Conservation (phyloP, 2,797 vertebrate species). For the Sebastes wilsoni region DNA sequence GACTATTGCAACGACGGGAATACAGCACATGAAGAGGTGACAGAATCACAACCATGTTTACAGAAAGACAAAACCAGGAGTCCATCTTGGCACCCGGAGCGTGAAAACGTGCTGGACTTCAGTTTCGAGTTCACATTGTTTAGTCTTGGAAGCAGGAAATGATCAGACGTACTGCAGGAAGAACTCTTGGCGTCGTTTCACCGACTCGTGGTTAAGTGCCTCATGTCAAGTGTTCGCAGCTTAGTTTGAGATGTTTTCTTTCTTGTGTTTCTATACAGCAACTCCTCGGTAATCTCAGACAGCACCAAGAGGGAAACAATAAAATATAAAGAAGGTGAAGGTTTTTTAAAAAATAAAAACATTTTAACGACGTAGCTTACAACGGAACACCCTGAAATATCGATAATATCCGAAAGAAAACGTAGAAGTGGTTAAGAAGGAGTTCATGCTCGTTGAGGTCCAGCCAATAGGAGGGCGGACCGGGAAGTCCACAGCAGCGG, state of each 20-base stretch:
- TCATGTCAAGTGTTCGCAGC: background rate
- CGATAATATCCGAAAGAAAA: constrained; percentile 41
- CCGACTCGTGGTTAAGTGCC: constrained; percentile 23
- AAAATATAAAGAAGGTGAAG: constrained; percentile 9
- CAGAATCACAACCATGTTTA: background rate
- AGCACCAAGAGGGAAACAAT: constrained; percentile 44
- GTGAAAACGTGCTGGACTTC: constrained; percentile 31
- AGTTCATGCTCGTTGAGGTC: constrained; percentile 76
- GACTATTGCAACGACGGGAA: constrained; percentile 15
- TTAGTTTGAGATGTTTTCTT: background rate
- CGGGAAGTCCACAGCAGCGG: constrained; percentile 35
- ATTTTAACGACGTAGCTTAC: constrained; percentile 1
- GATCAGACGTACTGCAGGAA: constrained; percentile 25
- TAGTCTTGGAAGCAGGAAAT: constrained; percentile 52
- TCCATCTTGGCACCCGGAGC: background rate
- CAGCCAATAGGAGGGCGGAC: constrained; percentile 56
- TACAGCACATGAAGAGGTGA: constrained; percentile 31
- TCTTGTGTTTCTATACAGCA: background rate
- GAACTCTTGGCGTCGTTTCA: constrained; percentile 5
- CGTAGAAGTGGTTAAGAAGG: constrained; percentile 48
- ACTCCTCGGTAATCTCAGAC: constrained; percentile 42
- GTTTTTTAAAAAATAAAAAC: constrained; percentile 6
- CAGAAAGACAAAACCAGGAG: constrained; percentile 46
- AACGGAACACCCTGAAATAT: constrained; percentile 44
- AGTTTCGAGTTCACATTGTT: constrained; percentile 39